These are phyloP conservation scores for Morinoia aosen DNA, from an alignment of 2,888 invertebrate species.

Conservation along the genomic window DNA sequence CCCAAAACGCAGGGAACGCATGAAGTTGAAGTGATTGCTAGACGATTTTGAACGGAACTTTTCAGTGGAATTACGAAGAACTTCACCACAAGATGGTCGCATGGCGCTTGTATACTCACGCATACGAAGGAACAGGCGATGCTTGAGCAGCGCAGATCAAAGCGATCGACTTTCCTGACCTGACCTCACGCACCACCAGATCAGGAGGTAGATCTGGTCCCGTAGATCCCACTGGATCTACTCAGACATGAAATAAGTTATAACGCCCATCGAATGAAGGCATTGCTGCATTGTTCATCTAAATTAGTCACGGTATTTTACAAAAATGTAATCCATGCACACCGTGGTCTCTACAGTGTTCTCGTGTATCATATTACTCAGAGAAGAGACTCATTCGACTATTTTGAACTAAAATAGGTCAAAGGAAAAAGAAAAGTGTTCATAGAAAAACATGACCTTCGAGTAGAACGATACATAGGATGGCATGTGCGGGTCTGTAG, in stretches of 20 bases:
- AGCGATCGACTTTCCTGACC: slow-evolving; percentile 56
- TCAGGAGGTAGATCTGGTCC: slow-evolving; percentile 32
- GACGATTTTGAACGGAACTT: no score
- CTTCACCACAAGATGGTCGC: background rate
- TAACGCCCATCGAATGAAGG: background rate
- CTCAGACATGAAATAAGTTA: background rate
- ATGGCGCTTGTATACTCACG: background rate
- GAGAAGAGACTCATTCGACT: background rate
- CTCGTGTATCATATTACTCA: background rate
- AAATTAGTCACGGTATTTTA: background rate
- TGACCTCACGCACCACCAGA: slow-evolving; percentile 8
- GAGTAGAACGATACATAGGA: background rate
- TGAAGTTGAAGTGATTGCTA: no score
- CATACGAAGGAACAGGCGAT: slow-evolving; percentile 57
- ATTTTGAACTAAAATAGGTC: no score
- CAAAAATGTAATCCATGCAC: background rate
- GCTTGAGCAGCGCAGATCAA: slow-evolving; percentile 65
- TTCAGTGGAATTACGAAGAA: background rate
- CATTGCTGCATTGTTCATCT: background rate
- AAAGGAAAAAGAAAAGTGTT: background rate
- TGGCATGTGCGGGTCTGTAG: background rate
- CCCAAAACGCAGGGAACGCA: no score
- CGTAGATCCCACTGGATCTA: slow-evolving; percentile 38
- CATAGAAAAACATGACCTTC: background rate
- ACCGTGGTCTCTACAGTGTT: background rate